Conservation (phyloP, 2,888 invertebrate species). For the Lysandra coridon region DNA sequence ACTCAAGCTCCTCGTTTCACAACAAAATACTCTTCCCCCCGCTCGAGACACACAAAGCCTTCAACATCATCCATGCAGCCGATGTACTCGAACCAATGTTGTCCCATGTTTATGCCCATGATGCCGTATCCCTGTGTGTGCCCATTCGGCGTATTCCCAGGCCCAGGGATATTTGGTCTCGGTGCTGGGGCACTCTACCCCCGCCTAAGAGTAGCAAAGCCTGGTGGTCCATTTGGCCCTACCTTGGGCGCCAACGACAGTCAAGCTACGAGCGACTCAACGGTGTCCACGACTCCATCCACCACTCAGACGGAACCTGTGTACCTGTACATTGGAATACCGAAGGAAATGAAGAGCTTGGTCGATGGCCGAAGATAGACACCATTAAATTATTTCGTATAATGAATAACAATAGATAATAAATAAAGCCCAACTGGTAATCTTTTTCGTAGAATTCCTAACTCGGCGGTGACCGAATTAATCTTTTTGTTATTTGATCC, state of each 20-base stretch:
- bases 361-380: not conserved
- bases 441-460: not conserved
- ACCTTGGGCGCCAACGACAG: not conserved
- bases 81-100: not conserved
- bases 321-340: constrained; percentile 58
- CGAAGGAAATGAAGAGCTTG: constrained; percentile 46
- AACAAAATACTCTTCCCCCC: not conserved
- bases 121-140: not conserved
- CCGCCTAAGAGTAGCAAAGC: not conserved
- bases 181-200: not conserved
- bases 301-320: constrained; percentile 42
- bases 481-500: not conserved
- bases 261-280: not conserved
- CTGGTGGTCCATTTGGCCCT: not conserved
- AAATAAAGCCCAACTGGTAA: not conserved
- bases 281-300: too few relatives aligned
- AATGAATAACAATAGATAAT: not conserved
- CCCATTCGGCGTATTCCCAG: not conserved
- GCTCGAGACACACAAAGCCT: not conserved
- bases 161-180: not conserved
- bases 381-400: not conserved
- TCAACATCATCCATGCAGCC: not conserved
- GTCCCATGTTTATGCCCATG: not conserved
- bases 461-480: not conserved
- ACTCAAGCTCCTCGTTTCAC: not conserved